Base-by-base conservation (phyloP, 2,797 vertebrate genomes). In the Nannoperca obscura region DNA sequence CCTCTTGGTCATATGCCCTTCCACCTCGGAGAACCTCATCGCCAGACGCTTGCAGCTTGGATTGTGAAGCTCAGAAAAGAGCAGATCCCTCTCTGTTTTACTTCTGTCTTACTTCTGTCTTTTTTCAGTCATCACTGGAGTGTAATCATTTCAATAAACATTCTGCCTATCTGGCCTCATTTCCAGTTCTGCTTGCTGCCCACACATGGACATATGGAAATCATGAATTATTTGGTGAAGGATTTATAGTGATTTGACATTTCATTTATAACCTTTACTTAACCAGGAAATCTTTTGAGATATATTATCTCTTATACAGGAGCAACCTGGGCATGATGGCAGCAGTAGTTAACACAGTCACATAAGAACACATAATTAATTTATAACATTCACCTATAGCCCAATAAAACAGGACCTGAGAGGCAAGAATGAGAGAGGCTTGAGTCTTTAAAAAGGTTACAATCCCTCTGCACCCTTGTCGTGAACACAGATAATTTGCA, bases 141-240 rank as follows among this genome's bases (percentile, higher is more conserved):
- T 87, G 82, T 87, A 86, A 88, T 90, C 53, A 76, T 88, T 88
- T 80, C 73, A 75, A 79, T 89, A 85, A 88, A 81, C 80, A 88
- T 71, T 68, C 79, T 74, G 66, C 55, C 60, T 59, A 65, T 64
- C 74, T 86, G 74, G 70, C 74, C 61, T 74, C 50, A 27, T 55
- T 77, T 83, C 71, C 69, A 77, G 22, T 32, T 62, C 17, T 73
- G 50, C 72, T 80, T 57, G 40, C 79, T 73, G 67, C 79, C 79
- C 79, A 82, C 76, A 82, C 66, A 70, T 81, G 54, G 14, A 60
- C 40, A 14, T 58, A 24, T 64, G 36, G 12, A 52, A 57, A 61
- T 53, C 7, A 76, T 36, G 59, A 13, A 66, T 53, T 27, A 32
- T 70, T 38, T 53, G 7, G 27, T 62, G 13, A 54, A 44, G 19